These are phyloP conservation scores for Rhea pennata DNA, from an alignment of 2,113 vertebrate species.

Conservation along the genomic window DNA sequence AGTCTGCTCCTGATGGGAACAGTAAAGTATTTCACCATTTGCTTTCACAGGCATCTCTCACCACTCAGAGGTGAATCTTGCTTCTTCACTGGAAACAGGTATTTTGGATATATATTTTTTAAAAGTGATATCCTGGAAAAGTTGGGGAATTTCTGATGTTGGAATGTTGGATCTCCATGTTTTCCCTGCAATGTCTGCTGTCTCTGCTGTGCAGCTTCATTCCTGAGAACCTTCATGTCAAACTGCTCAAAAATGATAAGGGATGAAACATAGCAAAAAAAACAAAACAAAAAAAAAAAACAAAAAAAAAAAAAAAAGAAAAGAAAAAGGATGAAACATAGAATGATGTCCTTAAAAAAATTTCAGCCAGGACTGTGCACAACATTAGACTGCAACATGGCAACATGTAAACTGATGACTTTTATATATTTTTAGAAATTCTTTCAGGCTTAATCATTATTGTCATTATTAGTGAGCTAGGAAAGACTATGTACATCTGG, in stretches of 20 bases:
- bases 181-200: background rate
- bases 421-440: background rate
- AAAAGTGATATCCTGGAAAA: background rate
- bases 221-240: background rate
- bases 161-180: background rate
- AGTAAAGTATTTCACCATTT: background rate
- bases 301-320: background rate
- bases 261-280: background rate
- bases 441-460: background rate
- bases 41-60: background rate
- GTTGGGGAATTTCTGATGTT: background rate
- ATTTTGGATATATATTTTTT: background rate
- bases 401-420: background rate
- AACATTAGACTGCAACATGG: background rate
- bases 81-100: background rate
- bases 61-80: background rate
- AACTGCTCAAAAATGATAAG: background rate
- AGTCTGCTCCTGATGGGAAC: background rate
- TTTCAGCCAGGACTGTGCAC: background rate
- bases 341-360: background rate
- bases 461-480: background rate
- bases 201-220: background rate
- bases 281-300: too few relatives aligned
- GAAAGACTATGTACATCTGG: background rate
- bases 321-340: background rate